phyloP scores from a whole-genome alignment of 2,113 vertebrate species.

The Hypomesus transpacificus region DNA sequence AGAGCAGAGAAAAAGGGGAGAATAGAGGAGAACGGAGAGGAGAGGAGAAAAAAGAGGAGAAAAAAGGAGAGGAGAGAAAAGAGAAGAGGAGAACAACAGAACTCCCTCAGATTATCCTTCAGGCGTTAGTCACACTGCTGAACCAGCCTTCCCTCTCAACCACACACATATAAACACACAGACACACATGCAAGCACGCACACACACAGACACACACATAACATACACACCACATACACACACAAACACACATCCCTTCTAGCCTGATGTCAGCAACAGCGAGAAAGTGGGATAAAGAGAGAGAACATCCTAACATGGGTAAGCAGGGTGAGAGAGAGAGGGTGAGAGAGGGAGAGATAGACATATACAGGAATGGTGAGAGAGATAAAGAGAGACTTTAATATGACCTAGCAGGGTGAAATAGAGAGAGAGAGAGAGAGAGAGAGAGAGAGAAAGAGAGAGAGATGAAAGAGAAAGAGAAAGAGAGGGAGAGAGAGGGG shows the following conservation, averaged over 20 bases:
- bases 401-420: not conserved
- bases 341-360: not conserved
- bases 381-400: not conserved
- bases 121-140: conserved; percentile 57
- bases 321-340: not conserved
- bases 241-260: conserved; percentile 65
- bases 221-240: conserved; percentile 29
- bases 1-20: not conserved
- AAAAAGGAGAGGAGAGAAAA: not conserved
- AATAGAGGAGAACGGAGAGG: not conserved
- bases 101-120: conserved; percentile 64
- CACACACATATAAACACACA: not conserved
- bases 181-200: not conserved
- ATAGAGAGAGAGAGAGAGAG: not conserved
- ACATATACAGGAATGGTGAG: not conserved
- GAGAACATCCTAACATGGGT: not conserved
- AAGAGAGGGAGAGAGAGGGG: not conserved
- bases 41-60: not conserved
- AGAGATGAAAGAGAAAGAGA: not conserved
- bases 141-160: not conserved
- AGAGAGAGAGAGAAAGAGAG: not conserved
- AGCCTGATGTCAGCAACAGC: conserved; percentile 66
- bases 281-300: conserved; percentile 23
- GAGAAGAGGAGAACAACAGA: conserved; percentile 59
- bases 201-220: conserved; percentile 58